These are phyloP conservation scores for Oreohelix idahoensis DNA, from an alignment of 1,140 invertebrate genomes.

Conservation along the genomic window DNA sequence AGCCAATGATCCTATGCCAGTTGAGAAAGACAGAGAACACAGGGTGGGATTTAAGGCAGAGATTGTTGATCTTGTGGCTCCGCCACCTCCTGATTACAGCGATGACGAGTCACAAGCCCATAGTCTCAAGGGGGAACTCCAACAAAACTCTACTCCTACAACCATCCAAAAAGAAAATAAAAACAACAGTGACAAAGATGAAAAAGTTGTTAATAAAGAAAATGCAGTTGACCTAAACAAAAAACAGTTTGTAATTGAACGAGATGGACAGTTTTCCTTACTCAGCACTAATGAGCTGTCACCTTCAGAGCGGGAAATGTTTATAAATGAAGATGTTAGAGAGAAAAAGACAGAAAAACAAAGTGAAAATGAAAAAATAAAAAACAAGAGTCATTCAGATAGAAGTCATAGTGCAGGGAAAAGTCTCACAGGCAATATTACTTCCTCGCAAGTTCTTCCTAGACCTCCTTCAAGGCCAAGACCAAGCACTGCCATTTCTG, in stretches of 20 bases:
- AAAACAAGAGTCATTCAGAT: no score
- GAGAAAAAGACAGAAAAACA: conserved; percentile 14
- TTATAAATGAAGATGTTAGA: conserved; percentile 20
- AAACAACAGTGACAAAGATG: not conserved
- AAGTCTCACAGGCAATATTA: not conserved
- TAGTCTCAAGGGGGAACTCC: conserved; percentile 20
- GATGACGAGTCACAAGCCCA: conserved; percentile 52
- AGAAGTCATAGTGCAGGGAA: not conserved
- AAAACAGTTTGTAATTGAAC: conserved; percentile 60
- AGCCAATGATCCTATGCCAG: conserved; percentile 64
- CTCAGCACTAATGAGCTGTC: conserved; percentile 63
- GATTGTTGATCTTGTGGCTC: conserved; percentile 66
- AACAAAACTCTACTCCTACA: not conserved
- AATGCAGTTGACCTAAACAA: conserved; percentile 38
- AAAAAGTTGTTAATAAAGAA: conserved; percentile 6
- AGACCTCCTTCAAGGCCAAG: conserved; percentile 57
- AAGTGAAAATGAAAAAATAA: conserved; percentile 13
- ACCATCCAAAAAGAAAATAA: not conserved
- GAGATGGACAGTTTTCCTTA: conserved; percentile 68
- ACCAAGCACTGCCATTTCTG: conserved; percentile 43
- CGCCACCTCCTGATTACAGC: conserved; percentile 59
- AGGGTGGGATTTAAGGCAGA: conserved; percentile 67
- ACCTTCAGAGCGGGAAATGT: conserved; percentile 45
- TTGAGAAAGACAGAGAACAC: conserved; percentile 52
- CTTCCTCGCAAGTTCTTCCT: conserved; percentile 44